Percentiles rank a stretch among this genome's conserved stretches.
These are phyloP conservation scores for Agonopterix heracliana DNA, from an alignment of 2,888 invertebrate species.

Conservation along the genomic window DNA sequence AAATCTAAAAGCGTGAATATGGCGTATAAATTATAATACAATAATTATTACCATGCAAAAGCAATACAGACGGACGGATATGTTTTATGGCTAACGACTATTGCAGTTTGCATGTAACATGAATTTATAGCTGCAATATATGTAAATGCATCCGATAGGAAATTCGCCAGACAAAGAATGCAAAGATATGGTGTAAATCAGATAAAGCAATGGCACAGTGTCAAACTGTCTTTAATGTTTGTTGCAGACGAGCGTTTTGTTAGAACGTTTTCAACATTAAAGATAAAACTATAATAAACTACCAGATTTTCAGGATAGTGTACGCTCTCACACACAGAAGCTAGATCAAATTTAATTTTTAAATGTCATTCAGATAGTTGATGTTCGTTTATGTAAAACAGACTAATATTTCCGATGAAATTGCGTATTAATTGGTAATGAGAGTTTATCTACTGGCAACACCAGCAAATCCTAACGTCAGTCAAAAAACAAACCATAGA, in stretches of 20 bases:
- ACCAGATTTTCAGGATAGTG: too few species aligned
- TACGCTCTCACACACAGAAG: too few species aligned
- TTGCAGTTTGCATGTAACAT: constrained; percentile 6
- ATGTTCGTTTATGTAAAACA: too few species aligned
- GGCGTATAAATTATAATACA: background rate
- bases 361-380: too few species aligned
- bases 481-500: too few species aligned
- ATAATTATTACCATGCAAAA: constrained; percentile 1
- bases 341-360: too few species aligned
- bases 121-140: constrained; percentile 14
- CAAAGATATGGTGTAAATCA: constrained; percentile 46
- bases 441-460: too few species aligned
- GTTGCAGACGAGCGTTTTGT: constrained; percentile 17
- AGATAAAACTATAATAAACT: background rate
- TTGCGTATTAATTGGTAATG: too few species aligned
- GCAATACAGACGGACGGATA: constrained; percentile 4
- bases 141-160: constrained; percentile 35
- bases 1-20: too few species aligned
- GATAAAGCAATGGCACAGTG: constrained; percentile 29
- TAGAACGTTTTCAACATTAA: background rate
- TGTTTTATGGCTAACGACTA: constrained; percentile 1
- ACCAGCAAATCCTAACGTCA: too few species aligned
- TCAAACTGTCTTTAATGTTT: constrained; percentile 16
- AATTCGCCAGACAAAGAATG: constrained; percentile 49
- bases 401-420: too few species aligned